These are phyloP conservation scores for Lucilia cuprina DNA, from an alignment of 1,140 invertebrate genomes.

Conservation along the genomic window DNA sequence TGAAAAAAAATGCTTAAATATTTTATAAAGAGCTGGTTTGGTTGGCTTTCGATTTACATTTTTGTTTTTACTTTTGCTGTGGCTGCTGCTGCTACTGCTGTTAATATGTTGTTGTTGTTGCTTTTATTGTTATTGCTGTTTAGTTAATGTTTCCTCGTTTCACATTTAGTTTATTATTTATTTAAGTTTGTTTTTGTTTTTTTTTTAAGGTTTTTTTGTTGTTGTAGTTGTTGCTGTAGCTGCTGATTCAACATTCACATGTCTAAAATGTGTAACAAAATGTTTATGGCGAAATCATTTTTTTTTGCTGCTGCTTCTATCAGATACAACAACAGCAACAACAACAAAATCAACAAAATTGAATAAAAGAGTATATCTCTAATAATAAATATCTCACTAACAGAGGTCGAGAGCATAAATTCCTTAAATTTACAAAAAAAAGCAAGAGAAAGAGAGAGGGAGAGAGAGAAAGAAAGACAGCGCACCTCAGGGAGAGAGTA, in stretches of 20 bases:
- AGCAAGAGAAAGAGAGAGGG: background rate
- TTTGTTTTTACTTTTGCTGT: background rate
- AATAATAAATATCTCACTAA: background rate
- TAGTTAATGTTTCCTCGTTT: conserved; percentile 22
- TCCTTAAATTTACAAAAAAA: background rate
- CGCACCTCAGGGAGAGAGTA: too few species aligned
- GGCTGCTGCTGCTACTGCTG: too few species aligned
- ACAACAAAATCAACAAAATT: background rate
- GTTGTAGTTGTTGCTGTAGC: conserved; percentile 9
- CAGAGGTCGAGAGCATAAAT: background rate
- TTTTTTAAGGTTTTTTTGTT: background rate
- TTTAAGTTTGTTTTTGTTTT: background rate
- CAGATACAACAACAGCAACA: background rate
- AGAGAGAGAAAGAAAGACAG: background rate
- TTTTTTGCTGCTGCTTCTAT: too few species aligned
- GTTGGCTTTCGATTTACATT: background rate
- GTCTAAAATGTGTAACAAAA: conserved; percentile 14
- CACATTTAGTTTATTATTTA: background rate
- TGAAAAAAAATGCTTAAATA: background rate
- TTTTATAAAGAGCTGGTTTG: conserved; percentile 12
- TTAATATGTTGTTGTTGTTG: background rate
- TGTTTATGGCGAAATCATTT: conserved; percentile 11
- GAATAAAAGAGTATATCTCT: background rate
- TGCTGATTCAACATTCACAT: conserved; percentile 19
- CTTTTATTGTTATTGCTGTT: background rate